Evolutionary conservation across 2,113 vertebrate genomes (phyloP).

Genomic region (Vulpes lagopus): DNA sequence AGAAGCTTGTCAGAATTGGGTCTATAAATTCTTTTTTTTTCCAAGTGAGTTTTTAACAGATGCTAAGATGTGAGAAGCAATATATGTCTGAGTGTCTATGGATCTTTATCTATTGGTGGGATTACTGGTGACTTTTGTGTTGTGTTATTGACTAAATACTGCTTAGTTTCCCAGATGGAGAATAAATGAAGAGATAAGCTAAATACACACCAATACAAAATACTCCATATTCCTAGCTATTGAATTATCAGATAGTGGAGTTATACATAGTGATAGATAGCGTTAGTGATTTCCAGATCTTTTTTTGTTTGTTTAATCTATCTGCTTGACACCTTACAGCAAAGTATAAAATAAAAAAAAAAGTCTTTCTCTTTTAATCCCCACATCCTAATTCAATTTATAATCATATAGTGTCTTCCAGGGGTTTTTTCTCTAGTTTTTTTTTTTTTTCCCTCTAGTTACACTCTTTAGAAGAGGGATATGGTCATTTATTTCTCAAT

Average conservation of each 20-base stretch:
- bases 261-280: not conserved
- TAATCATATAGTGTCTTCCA: not conserved
- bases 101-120: not conserved
- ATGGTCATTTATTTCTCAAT: not conserved
- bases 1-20: not conserved
- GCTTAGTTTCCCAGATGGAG: not conserved
- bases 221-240: not conserved
- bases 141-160: not conserved
- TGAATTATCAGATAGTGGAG: not conserved
- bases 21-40: not conserved
- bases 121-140: not conserved
- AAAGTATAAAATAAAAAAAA: not conserved
- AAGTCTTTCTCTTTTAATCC: not conserved
- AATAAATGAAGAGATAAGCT: not conserved
- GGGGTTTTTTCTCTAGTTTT: not conserved
- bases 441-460: not conserved
- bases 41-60: not conserved
- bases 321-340: not conserved
- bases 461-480: not conserved
- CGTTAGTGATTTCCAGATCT: not conserved
- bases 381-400: not conserved
- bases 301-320: not conserved
- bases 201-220: not conserved
- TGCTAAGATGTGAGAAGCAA: not conserved
- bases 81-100: not conserved